phyloP scores from a whole-genome alignment of 2,797 vertebrate species.

The Lithobates pipiens region DNA sequence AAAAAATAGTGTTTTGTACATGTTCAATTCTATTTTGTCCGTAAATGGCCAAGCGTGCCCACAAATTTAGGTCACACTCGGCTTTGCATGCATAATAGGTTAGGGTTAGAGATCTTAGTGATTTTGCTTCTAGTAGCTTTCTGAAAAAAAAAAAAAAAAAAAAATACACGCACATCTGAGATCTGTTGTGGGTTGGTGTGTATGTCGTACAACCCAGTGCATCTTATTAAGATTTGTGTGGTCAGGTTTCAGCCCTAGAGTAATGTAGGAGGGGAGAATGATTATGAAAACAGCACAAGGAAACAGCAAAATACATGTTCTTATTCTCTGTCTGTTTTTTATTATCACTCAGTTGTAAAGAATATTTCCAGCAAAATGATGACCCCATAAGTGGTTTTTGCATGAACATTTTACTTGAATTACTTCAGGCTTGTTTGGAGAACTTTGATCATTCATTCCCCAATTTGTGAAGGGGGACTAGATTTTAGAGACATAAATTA shows the following conservation, averaged over 20 bases:
- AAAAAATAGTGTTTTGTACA: constrained; percentile 15
- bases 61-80: constrained; percentile 16
- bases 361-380: constrained; percentile 71
- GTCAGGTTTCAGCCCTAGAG: constrained; percentile 66
- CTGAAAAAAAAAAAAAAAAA: background rate
- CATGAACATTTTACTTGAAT: constrained; percentile 63
- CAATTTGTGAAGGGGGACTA: constrained; percentile 65
- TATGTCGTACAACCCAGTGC: constrained; percentile 25
- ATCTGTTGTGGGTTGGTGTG: constrained; percentile 46
- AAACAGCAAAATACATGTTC: constrained; percentile 74
- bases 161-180: constrained; percentile 27
- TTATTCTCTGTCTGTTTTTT: constrained; percentile 74
- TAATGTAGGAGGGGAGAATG: constrained; percentile 68
- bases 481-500: constrained; percentile 58
- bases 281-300: constrained; percentile 71
- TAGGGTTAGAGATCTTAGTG: constrained; percentile 32
- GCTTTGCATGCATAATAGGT: constrained; percentile 20
- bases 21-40: background rate
- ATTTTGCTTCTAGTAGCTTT: constrained; percentile 30
- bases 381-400: constrained; percentile 68
- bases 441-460: constrained; percentile 70
- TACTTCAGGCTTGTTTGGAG: constrained; percentile 70
- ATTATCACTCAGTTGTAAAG: constrained; percentile 73
- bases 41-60: constrained; percentile 2
- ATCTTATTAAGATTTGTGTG: constrained; percentile 21